Evolutionary conservation across 2,113 vertebrate species (phyloP), one percentile per base, ranked within the genome.

Genomic region (Chaetops frenatus): DNA sequence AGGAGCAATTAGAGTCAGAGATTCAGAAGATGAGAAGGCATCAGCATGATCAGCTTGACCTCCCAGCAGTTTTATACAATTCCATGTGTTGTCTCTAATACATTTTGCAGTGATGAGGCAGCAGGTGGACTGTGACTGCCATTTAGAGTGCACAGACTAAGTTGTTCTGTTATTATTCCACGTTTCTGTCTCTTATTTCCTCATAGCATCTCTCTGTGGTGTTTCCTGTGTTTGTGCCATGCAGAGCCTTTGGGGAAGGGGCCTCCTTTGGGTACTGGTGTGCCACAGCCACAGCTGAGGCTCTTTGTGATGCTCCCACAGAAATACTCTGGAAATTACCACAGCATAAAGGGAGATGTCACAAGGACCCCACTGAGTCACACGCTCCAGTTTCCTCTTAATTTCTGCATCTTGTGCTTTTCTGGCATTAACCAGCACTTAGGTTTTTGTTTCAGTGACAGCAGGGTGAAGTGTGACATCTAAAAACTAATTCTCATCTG

Each of bases 1-100:
- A 82, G 61, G n/a, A 78, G 64, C 71, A 90, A 71, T 83, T 95
- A 85, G n/a, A 92, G 76, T 35, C 9, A 3, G 33, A 76, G 58
- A 73, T 54, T 88, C 21, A 25, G 79, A 62, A 85, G 58, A 85
- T 82, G 45, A 90, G 91, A 89, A 86, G 67, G 60, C 76, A 78
- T 60, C 74, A 86, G 67, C 62, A 18, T 8, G 88, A 92, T 90
- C 92, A 64, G 72, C 92, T 64, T 93, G 92, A 94, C 85, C 79
- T 96, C 62, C 29, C 48, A 70, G 64, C 81, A 70, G 60, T 87
- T 94, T 83, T 56, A 47, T 24, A 51, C 54, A 38, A 77, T 86
- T 76, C 62, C 64, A 23, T 29, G 33, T 57, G 47, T 77, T 92
- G 62, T 61, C 87, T 70, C 82, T 71, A 65, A 80, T 92, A 72